Evolutionary conservation across 2,113 vertebrate species (phyloP), one percentile per base, ranked within the genome.

Genomic region (Cephalopterus ornatus): DNA sequence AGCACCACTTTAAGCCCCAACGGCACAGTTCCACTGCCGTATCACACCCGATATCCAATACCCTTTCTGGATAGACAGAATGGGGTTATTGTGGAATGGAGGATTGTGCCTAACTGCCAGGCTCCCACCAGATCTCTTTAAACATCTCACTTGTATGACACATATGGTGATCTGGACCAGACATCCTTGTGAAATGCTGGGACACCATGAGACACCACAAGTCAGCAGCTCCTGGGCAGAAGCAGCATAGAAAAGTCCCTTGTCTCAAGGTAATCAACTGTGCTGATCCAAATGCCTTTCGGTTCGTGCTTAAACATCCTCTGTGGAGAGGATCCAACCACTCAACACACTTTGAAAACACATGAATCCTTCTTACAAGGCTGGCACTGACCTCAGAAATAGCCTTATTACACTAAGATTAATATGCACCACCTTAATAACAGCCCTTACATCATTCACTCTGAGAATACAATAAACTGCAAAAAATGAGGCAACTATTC

Each of bases 61-160:
- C n/a, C 13, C 20, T 52, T 85, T 67, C 59, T 66, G 47, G 24
- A 74, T 3, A 76, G 75, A 66, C 2, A 66, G 37, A 30, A 62
- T 0, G 1, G 5, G 7, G 37, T 17, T 62, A 44, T n/a, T n/a
- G n/a, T n/a, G n/a, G n/a, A n/a, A n/a, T n/a, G 49, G 8, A 92
- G 35, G 44, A 85, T 33, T 42, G 27, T 70, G 19, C 30, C 58
- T 86, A 79, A 70, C n/a, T 72, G 21, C 24, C 67, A 88, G 58
- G 14, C 14, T 92, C 39, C 39, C 32, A 83, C 13, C 33, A 86
- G 33, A 59, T 39, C 42, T 49, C 13, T 35, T 84, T 59, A 63
- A 92, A 41, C 42, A 50, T 28, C 41, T 59, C 35, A 47, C 11
- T 58, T 42, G 8, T 33, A 56, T 8, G 24, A 39, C n/a, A 79